Evolutionary conservation across 2,888 invertebrate species (phyloP), one percentile per base, ranked within the genome.

Genomic region (Glyphotaelius pellucidus): DNA sequence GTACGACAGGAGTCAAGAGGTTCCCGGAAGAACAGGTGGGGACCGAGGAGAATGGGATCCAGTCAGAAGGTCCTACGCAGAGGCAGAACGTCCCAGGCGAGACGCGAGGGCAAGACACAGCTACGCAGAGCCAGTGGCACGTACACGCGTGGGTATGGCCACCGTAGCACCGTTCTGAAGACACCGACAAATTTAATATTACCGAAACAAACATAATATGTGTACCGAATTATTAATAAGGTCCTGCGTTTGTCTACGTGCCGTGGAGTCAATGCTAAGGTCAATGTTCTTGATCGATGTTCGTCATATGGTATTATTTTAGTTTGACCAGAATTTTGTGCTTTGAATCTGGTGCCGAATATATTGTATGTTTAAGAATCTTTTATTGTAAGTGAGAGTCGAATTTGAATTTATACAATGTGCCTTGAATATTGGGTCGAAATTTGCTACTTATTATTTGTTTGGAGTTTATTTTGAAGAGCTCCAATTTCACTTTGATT

Each of bases 41-140:
- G 92, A 93, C 9, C 90, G 80, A 81, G 91, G 92, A 42, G 93
- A 93, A 19, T 93, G 93, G 93, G 93, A 93, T 3, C 92, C 93
- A 1, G 38, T 93, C 38, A 90, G 93, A 35, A 92, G 93, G 38
- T 92, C 93, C 12, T 93, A 93, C n/a, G 93, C 90, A 19, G 93
- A 93, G 83, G 93, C 93, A 5, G 93, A 93, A 12, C 91, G 93
- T 80, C 92, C 93, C 81, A 93, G 93, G 52, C 92, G 93, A 38
- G 93, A 93, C 38, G 91, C 91, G 7, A 96, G 96, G 94, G 96
- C 96, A 94, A 96, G 97, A 90, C 97, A 97, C 94, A 97, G 97
- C 94, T 97, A 97, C 94, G 97, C 97, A n/a, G 97, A 97, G 94
- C 97, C 97, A 31, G 96, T 97, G 92, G 95, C 96, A 11, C 94